These are phyloP conservation scores for Pterobdella sp. DNA, from an alignment of 2,888 invertebrate species.

Conservation along the genomic window DNA sequence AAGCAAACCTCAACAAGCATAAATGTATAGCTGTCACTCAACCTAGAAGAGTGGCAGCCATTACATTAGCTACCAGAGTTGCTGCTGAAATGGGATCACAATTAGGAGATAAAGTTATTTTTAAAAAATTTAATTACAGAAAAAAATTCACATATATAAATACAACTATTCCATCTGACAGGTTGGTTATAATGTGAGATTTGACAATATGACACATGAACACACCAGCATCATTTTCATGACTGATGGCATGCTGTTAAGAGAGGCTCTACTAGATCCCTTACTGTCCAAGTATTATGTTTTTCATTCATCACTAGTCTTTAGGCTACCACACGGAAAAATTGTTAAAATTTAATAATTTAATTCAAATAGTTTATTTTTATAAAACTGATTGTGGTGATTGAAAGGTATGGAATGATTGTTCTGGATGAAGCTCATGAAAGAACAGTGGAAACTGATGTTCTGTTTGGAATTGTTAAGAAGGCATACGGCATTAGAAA, in stretches of 20 bases:
- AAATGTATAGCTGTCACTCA: slow-evolving; percentile 58
- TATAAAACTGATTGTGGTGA: no score
- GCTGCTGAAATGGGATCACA: slow-evolving; percentile 54
- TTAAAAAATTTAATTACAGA: slow-evolving; percentile 40
- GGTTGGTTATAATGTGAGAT: slow-evolving; percentile 64
- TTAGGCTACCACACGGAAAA: neutral
- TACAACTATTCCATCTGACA: slow-evolving; percentile 33
- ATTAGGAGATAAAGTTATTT: slow-evolving; percentile 57
- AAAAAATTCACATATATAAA: neutral
- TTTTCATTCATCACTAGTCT: neutral
- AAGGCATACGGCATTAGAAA: slow-evolving; percentile 65
- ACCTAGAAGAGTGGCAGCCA: slow-evolving; percentile 53
- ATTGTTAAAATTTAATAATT: neutral
- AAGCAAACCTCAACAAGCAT: slow-evolving; percentile 41
- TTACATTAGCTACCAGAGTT: slow-evolving; percentile 54
- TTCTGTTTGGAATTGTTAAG: slow-evolving; percentile 84
- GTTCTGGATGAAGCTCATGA: slow-evolving; percentile 93
- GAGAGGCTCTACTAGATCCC: slow-evolving; percentile 70
- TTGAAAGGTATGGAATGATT: slow-evolving; percentile 71
- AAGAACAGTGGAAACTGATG: slow-evolving; percentile 84
- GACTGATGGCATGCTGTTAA: slow-evolving; percentile 85
- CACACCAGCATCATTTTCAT: slow-evolving; percentile 73
- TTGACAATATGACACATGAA: slow-evolving; percentile 73
- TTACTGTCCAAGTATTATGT: slow-evolving; percentile 49
- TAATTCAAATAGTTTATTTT: neutral